Percentiles rank a stretch among this genome's conserved stretches.
These are phyloP conservation scores for Phyllotreta cruciferae DNA, from an alignment of 2,888 invertebrate genomes.

Conservation along the genomic window DNA sequence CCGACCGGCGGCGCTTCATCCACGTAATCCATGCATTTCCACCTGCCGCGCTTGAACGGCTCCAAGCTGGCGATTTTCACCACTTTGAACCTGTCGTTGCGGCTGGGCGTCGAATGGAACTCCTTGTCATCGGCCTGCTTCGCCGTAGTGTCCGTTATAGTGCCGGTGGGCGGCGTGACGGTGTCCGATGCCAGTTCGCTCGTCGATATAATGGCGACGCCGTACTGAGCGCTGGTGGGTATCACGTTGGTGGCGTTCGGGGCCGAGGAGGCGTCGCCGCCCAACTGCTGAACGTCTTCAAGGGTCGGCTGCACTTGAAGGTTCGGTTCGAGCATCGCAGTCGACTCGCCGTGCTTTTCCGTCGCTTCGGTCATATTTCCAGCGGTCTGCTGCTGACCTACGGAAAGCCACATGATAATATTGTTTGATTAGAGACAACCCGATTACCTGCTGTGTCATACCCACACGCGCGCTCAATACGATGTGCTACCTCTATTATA, in stretches of 20 bases:
- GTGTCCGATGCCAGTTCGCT: conserved; percentile 53
- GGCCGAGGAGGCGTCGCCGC: conserved; percentile 47
- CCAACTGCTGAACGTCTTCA: conserved; percentile 46
- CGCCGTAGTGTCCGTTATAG: conserved; percentile 48
- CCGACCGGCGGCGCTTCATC: conserved; percentile 66
- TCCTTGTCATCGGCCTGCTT: conserved; percentile 63
- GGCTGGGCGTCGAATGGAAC: conserved; percentile 63
- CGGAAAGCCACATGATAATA: conserved; percentile 25
- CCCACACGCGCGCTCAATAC: conserved; percentile 29
- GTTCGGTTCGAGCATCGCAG: conserved; percentile 42
- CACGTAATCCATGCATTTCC: conserved; percentile 80
- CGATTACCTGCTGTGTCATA: conserved; percentile 24
- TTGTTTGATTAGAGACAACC: conserved; percentile 13
- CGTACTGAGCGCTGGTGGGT: conserved; percentile 71
- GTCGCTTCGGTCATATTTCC: conserved; percentile 55
- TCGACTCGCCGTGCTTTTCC: conserved; percentile 47
- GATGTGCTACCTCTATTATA: conserved; percentile 2
- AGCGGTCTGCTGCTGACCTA: conserved; percentile 60
- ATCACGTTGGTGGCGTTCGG: conserved; percentile 62
- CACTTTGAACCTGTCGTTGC: conserved; percentile 74
- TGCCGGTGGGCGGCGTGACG: conserved; percentile 37
- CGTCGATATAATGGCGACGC: conserved; percentile 67
- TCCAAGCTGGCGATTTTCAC: conserved; percentile 81
- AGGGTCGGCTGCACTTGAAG: conserved; percentile 42
- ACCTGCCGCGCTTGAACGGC: conserved; percentile 76